Conservation (phyloP, 1,140 invertebrate species). For the Caenorhabditis briggsae region DNA sequence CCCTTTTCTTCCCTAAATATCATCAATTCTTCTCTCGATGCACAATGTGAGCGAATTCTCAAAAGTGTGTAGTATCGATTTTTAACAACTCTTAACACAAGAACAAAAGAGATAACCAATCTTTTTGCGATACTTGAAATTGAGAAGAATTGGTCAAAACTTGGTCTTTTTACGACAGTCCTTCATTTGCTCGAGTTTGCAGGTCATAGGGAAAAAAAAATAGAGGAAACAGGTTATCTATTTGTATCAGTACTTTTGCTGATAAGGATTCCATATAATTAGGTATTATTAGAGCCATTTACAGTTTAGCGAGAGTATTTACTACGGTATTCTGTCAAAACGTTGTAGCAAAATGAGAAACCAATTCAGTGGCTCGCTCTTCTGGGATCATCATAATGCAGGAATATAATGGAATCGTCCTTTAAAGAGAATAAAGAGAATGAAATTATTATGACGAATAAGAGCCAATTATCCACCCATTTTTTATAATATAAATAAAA, state of each 20-base stretch:
- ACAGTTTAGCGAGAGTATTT: no score
- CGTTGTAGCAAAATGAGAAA: no score
- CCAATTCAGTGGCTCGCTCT: no score
- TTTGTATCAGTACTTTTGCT: not conserved
- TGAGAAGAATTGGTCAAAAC: conserved; percentile 43
- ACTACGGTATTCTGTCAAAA: no score
- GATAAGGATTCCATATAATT: no score
- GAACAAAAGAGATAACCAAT: not conserved
- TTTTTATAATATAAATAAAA: not conserved
- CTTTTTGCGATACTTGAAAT: conserved; percentile 38
- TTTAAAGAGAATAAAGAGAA: not conserved
- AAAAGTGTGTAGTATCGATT: conserved; percentile 52
- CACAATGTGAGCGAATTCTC: conserved; percentile 21
- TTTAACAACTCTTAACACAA: conserved; percentile 38
- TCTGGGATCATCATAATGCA: no score
- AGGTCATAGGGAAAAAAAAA: not conserved
- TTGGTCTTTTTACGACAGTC: conserved; percentile 41
- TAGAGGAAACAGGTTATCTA: not conserved
- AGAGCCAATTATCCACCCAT: not conserved
- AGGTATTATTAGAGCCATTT: no score
- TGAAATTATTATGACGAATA: not conserved
- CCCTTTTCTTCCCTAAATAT: conserved; percentile 37
- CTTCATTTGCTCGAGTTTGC: not conserved
- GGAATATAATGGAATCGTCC: no score
- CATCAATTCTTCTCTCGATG: conserved; percentile 34